phyloP scores from a whole-genome alignment of 2,797 vertebrate genomes.

The Cyprinella venusta region DNA sequence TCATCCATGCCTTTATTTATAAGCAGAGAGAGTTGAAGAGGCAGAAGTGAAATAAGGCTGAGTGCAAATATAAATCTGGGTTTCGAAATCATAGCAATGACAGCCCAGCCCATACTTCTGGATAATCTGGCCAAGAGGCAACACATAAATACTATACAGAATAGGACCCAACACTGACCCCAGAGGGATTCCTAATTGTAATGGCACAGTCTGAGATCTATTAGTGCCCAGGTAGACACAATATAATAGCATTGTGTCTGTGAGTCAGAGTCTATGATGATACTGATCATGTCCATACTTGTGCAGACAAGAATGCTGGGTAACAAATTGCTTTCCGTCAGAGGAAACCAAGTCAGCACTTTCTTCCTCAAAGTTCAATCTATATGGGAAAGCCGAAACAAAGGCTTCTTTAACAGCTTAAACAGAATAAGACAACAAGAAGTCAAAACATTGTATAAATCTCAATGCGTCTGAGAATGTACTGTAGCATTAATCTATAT shows the following conservation, averaged over 20 bases:
- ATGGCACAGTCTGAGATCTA: not conserved
- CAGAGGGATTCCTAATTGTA: not conserved
- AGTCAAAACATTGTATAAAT: not conserved
- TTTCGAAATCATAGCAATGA: not conserved
- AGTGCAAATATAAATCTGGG: not conserved
- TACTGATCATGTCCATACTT: constrained; percentile 25
- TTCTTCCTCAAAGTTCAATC: constrained; percentile 34
- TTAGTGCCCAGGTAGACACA: not conserved
- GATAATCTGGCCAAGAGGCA: not conserved
- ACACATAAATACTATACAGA: not conserved
- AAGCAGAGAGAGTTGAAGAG: not conserved
- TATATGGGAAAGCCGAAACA: constrained; percentile 17
- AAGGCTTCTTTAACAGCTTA: not conserved
- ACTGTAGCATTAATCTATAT: not conserved
- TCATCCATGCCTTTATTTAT: not conserved
- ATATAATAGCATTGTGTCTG: not conserved
- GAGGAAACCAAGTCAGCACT: constrained; percentile 58
- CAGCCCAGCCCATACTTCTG: not conserved
- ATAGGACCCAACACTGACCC: not conserved
- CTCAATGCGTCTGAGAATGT: not conserved
- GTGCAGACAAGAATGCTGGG: constrained; percentile 27
- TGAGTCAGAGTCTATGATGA: constrained; percentile 5
- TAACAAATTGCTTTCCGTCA: constrained; percentile 40
- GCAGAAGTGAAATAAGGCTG: not conserved
- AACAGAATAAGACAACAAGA: constrained; percentile 1